phyloP scores from a whole-genome alignment of 2,797 vertebrate species.

The Garrulus glandarius region DNA sequence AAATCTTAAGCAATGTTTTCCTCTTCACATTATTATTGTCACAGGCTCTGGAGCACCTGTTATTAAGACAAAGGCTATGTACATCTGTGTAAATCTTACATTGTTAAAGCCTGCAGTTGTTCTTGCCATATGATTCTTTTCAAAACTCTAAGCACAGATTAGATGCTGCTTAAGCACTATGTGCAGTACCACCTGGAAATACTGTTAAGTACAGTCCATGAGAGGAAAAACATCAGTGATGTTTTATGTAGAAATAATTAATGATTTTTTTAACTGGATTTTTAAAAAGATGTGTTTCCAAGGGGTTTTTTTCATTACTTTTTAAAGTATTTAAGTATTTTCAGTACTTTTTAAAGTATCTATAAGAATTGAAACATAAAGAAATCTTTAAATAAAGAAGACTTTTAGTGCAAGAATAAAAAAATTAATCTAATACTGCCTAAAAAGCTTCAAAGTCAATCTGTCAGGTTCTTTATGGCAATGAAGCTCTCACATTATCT shows the following conservation, averaged over 20 bases:
- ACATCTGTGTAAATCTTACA: not conserved
- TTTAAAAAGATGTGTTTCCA: not conserved
- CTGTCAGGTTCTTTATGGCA: conserved; percentile 72
- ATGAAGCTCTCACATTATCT: conserved; percentile 73
- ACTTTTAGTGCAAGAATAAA: conserved; percentile 52
- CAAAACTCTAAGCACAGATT: not conserved
- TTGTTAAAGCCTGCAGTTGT: not conserved
- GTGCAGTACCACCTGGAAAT: not conserved
- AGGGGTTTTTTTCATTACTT: not conserved
- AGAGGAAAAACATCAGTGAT: not conserved
- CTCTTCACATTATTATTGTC: not conserved
- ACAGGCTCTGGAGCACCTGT: not conserved
- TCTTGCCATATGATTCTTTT: not conserved
- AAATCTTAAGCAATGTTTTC: not conserved
- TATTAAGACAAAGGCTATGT: not conserved
- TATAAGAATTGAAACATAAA: not conserved
- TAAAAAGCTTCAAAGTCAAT: conserved; percentile 76
- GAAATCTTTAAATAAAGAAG: not conserved
- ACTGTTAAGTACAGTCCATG: not conserved
- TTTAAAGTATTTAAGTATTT: not conserved
- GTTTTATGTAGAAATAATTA: not conserved
- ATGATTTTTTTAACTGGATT: not conserved
- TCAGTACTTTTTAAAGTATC: not conserved
- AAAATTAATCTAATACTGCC: conserved; percentile 72
- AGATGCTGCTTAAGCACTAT: not conserved